Conservation (phyloP, 2,797 vertebrate species). For the Schizothorax lantsangensis region DNA sequence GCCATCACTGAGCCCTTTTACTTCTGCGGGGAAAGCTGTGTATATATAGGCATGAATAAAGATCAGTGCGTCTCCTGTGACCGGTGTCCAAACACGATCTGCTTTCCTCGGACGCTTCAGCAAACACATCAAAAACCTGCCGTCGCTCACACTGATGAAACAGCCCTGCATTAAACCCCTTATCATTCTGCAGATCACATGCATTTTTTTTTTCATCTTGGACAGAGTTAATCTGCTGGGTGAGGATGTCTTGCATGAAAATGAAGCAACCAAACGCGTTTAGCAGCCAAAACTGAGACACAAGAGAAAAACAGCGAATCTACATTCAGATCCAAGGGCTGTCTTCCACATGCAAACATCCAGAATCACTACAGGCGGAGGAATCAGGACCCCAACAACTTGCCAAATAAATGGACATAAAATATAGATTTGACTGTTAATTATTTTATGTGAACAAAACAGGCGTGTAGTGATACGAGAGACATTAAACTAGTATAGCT, state of each 20-base stretch:
- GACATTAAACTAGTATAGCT: not conserved
- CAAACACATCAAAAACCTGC: constrained; percentile 47
- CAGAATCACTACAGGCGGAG: not conserved
- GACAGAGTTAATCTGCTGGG: not conserved
- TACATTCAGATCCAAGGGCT: not conserved
- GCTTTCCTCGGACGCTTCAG: constrained; percentile 53
- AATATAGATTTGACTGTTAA: constrained; percentile 52
- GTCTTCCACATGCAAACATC: not conserved
- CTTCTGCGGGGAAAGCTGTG: not conserved
- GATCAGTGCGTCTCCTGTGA: constrained; percentile 45
- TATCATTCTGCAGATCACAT: not conserved
- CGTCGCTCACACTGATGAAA: constrained; percentile 2
- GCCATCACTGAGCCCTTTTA: constrained; percentile 17
- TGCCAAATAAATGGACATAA: constrained; percentile 15
- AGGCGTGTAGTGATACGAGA: not conserved
- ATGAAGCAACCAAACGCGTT: not conserved
- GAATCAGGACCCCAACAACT: not conserved
- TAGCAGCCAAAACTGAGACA: not conserved
- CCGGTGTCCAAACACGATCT: constrained; percentile 45
- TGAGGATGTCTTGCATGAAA: not conserved
- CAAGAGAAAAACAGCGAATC: not conserved
- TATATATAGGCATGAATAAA: constrained; percentile 56
- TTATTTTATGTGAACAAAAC: constrained; percentile 41
- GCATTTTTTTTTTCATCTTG: not conserved
- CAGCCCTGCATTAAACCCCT: not conserved